phyloP scores from a whole-genome alignment of 2,797 vertebrate genomes.

The Lutra lutra region DNA sequence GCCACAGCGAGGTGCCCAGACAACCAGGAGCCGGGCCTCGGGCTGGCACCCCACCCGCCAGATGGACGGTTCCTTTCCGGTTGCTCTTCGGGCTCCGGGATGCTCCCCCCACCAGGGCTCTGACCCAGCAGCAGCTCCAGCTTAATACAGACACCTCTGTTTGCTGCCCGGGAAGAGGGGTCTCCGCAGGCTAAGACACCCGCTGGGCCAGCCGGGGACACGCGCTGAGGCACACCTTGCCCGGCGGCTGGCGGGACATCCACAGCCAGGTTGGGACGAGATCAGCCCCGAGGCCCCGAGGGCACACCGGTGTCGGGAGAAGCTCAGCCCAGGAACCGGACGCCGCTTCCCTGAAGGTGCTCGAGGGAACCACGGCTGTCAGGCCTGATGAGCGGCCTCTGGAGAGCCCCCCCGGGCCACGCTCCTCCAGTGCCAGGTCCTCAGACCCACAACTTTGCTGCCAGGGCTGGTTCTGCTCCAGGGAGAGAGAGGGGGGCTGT shows the following conservation, averaged over 20 bases:
- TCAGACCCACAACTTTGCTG: no score
- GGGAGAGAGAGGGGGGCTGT: not conserved
- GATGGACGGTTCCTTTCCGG: not conserved
- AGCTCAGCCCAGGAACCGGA: not conserved
- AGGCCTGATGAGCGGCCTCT: not conserved
- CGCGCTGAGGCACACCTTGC: accelerated
- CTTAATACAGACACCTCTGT: not conserved
- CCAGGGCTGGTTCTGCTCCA: not conserved
- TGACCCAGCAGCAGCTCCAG: not conserved
- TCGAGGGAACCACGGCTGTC: not conserved
- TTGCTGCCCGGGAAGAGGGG: not conserved
- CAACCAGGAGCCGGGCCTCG: not conserved
- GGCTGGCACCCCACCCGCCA: not conserved
- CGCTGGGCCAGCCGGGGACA: not conserved
- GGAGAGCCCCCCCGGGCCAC: no score
- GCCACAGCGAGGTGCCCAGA: not conserved
- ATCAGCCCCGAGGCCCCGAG: not conserved
- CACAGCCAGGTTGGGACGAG: accelerated
- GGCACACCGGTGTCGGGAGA: not conserved
- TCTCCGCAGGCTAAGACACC: not conserved
- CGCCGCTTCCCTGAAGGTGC: not conserved
- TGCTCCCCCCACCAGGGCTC: not conserved
- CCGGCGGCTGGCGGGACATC: accelerated
- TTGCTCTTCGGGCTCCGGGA: not conserved
- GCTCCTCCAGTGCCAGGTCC: not conserved